Evolutionary conservation across 2,113 vertebrate genomes (phyloP), one percentile per base, ranked within the genome.

Genomic region (Apistogramma diplotaenia): DNA sequence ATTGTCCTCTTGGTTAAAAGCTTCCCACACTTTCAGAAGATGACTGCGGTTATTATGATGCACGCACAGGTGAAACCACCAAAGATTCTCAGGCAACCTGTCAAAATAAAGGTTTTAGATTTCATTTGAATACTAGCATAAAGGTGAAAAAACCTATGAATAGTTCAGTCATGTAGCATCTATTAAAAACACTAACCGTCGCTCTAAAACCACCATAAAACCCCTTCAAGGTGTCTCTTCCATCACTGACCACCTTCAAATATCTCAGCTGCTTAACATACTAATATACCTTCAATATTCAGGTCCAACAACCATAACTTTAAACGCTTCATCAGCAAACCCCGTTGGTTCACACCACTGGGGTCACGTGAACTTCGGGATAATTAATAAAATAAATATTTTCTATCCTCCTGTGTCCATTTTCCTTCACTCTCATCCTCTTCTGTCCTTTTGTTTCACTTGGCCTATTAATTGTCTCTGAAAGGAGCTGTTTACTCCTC

Each of bases 331-430:
- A 40, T 84, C 7, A 2, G 31, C 27, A 49, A 62, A 54, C 51
- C 31, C 61, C 74, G 65, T 21, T 78, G 74, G 85, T 58, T 62
- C 49, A 23, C 59, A 60, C 74, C 23, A 4, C 21, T 67, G 81
- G 83, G 82, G 87, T 86, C 79, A 85, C 81, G 85, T 89, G 89
- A 89, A 86, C 83, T 72, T 84, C 78, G 75, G 82, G 84, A 78
- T 76, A 13, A 86, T 81, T 46, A 91, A 79, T 83, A 82, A 86
- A 90, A 94, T 93, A 91, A 92, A 92, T 93, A 95, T 85, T 91
- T 91, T 79, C 49, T 56, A 33, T 74, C 78, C 31, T 76, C 49
- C 62, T 57, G 11, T 67, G 76, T 67, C 40, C 57, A 31, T 74
- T 58, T 61, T 72, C 53, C 65, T 83, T 71, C 72, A 61, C 78